Conservation (phyloP, 2,113 vertebrate species). For the Salvelinus fontinalis region DNA sequence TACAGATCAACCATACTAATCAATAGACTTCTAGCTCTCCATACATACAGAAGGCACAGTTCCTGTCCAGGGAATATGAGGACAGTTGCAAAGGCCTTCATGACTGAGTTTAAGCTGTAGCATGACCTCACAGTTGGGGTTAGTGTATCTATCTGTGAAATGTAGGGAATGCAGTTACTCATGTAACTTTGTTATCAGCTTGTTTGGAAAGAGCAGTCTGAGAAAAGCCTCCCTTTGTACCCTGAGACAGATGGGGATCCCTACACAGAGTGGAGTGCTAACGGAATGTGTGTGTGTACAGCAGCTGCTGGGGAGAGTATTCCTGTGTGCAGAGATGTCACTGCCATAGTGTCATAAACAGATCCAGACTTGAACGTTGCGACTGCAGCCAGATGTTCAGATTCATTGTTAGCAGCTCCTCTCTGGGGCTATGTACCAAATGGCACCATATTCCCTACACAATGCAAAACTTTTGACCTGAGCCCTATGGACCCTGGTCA, state of each 20-base stretch:
- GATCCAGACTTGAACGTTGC: conserved; percentile 75
- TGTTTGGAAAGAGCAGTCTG: conserved; percentile 4
- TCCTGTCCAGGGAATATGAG: not conserved
- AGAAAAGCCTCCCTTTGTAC: conserved; percentile 7
- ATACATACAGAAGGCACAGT: not conserved
- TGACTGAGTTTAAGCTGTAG: too few species aligned
- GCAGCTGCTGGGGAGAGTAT: conserved; percentile 63
- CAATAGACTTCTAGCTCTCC: too few species aligned
- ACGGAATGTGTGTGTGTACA: conserved; percentile 56
- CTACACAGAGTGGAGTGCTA: conserved; percentile 10
- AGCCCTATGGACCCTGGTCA: too few species aligned
- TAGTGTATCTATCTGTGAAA: too few species aligned
- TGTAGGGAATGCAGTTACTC: not conserved
- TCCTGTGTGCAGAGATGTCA: conserved; percentile 75
- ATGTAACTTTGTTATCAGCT: not conserved
- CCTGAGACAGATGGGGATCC: conserved; percentile 28
- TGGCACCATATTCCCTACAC: not conserved
- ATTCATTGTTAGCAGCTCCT: conserved; percentile 35
- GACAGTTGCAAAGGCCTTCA: not conserved
- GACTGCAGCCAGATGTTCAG: conserved; percentile 71
- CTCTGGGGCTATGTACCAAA: not conserved
- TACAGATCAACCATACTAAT: too few species aligned
- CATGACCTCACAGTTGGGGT: too few species aligned
- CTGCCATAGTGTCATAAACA: conserved; percentile 63
- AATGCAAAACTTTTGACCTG: not conserved